Conservation (phyloP, 2,113 vertebrate genomes). For the Ptychochromis oligacanthus region DNA sequence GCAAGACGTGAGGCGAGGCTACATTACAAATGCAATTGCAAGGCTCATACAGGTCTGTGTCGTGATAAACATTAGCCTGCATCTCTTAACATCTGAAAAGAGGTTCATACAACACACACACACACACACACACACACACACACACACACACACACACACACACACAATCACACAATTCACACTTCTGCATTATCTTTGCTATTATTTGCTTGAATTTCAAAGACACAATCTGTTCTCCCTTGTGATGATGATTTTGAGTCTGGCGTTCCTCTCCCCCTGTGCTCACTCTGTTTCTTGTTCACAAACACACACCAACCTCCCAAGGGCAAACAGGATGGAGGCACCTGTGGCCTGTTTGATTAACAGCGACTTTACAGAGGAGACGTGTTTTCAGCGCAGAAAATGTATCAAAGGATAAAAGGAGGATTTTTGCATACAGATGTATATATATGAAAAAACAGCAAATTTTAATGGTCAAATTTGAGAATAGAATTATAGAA, state of each 20-base stretch:
- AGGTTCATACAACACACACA: background rate
- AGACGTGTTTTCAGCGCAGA: background rate
- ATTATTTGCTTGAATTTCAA: constrained; percentile 47
- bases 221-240: constrained; percentile 29
- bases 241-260: constrained; percentile 1
- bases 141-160: too few species aligned
- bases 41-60: background rate
- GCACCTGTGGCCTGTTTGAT: constrained; percentile 46
- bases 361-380: constrained; percentile 52
- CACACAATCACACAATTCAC: too few species aligned
- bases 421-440: background rate
- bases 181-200: background rate
- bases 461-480: background rate
- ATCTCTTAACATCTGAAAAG: constrained; percentile 10
- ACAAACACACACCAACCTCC: constrained; percentile 1
- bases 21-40: constrained; percentile 1
- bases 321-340: constrained; percentile 22
- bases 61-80: constrained; percentile 22
- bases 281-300: background rate
- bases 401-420: background rate
- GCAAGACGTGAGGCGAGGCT: background rate
- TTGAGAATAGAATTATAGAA: background rate
- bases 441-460: background rate
- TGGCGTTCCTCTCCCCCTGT: background rate
- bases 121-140: background rate